phyloP scores from a whole-genome alignment of 1,140 invertebrate species.

The Stegodyphus mimosarum region DNA sequence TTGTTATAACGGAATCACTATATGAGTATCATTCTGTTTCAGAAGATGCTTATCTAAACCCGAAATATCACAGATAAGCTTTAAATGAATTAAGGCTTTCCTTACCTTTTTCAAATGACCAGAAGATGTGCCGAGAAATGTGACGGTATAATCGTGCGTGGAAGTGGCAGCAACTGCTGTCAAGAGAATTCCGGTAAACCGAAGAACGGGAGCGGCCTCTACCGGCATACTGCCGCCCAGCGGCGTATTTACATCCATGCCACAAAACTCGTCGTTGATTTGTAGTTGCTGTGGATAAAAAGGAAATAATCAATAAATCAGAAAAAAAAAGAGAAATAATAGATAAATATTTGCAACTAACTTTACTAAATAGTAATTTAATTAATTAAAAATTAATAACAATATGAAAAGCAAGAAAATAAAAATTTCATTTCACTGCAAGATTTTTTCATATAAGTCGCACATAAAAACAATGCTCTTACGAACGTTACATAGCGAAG shows the following conservation, averaged over 20 bases:
- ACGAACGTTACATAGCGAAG: too few species aligned
- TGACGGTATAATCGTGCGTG: slow-evolving; percentile 95
- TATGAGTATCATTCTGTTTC: neutral
- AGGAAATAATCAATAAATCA: neutral
- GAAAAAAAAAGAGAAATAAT: neutral
- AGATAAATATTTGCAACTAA: neutral
- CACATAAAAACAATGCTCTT: too few species aligned
- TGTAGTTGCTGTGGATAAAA: slow-evolving; percentile 80
- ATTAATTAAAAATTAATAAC: too few species aligned
- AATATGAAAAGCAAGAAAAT: too few species aligned
- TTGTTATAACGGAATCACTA: neutral
- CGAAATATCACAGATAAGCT: too few species aligned
- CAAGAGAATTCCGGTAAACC: slow-evolving; percentile 79
- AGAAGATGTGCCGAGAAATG: slow-evolving; percentile 90
- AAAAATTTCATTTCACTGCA: too few species aligned
- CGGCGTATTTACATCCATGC: slow-evolving; percentile 94
- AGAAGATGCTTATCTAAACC: too few species aligned
- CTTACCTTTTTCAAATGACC: slow-evolving; percentile 93
- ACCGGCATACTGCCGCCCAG: slow-evolving; percentile 94
- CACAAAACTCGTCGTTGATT: slow-evolving; percentile 95
- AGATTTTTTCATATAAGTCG: too few species aligned
- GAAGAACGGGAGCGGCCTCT: slow-evolving; percentile 83
- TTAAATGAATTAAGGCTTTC: too few species aligned
- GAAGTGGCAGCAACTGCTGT: slow-evolving; percentile 94
- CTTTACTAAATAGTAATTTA: neutral